Base-by-base conservation (phyloP, 2,888 invertebrate genomes). In the Andrena fulva region DNA sequence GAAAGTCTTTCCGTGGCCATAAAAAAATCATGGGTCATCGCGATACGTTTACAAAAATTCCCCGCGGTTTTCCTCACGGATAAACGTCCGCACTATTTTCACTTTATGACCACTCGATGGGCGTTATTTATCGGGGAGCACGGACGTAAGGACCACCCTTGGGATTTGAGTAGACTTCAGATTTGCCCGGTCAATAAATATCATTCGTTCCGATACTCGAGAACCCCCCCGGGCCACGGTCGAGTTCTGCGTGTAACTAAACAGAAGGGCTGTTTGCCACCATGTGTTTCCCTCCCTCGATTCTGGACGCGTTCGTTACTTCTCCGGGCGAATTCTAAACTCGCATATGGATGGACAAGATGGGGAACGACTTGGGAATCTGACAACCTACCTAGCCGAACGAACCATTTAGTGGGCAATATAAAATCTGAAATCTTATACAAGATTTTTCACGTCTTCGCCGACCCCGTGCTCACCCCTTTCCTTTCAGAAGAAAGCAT, bases 141-240 rank as follows among this genome's bases (percentile, higher is more conserved):
- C 59, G 70, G 83, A 78, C 87, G 74, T 82, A 80, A 89, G 91
- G 92, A 92, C 93, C 92, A 93, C 93, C 93, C 93, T 92, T 89
- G 93, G 93, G 93, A 93, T 92, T 92, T 88, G 88, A 89, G 90
- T 90, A 90, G 91, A 90, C 91, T 91, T 89, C 90, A 86, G 91
- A 92, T 94, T 93, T 92, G 89, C 91, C 89, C 91, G 93, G 90
- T 92, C 94, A 87, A 94, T 94, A 94, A 94, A 94, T 94, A 93
- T 93, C 91, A 94, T 94, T 94, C 93, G 93, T 94, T 94, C 93
- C 93, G 93, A 93, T 93, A 93, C 93, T 94, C 91, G 92, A 90
- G 89, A 85, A 85, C 85, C 89, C 86, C 75, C 72, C 78, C 81
- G 0, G 88, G 86, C 85, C 77, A 54, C 77, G 70, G 73, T 69